Conservation (phyloP, 2,888 invertebrate genomes). For the Priocnemis perturbator region DNA sequence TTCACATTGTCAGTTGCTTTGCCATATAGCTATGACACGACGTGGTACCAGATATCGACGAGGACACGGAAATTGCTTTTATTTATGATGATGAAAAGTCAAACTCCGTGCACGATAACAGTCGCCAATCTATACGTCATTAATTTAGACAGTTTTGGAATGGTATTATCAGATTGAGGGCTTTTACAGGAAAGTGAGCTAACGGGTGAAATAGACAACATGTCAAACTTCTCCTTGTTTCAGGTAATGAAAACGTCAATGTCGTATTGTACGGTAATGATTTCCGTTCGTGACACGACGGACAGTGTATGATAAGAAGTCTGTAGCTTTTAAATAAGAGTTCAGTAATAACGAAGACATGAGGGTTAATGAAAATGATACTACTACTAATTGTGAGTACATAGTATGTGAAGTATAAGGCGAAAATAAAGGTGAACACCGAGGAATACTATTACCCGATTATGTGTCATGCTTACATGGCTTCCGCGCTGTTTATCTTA, state of each 20-base stretch:
- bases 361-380: no score
- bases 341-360: no score
- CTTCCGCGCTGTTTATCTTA: conserved; percentile 6
- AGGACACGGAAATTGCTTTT: not conserved
- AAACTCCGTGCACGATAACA: not conserved
- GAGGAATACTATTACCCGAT: conserved; percentile 23
- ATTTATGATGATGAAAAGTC: not conserved
- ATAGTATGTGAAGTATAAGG: no score
- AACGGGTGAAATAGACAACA: no score
- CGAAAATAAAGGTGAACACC: no score
- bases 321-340: no score
- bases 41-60: not conserved
- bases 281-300: not conserved
- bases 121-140: not conserved
- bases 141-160: not conserved
- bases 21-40: not conserved
- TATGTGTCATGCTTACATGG: conserved; percentile 21
- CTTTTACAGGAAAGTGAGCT: no score
- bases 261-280: conserved; percentile 1
- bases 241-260: conserved; percentile 3
- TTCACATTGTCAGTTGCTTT: no score
- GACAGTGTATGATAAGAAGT: no score
- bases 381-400: no score
- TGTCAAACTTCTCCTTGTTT: not conserved
- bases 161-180: not conserved